Base-by-base conservation (phyloP, 2,888 invertebrate species). In the Timema podura region DNA sequence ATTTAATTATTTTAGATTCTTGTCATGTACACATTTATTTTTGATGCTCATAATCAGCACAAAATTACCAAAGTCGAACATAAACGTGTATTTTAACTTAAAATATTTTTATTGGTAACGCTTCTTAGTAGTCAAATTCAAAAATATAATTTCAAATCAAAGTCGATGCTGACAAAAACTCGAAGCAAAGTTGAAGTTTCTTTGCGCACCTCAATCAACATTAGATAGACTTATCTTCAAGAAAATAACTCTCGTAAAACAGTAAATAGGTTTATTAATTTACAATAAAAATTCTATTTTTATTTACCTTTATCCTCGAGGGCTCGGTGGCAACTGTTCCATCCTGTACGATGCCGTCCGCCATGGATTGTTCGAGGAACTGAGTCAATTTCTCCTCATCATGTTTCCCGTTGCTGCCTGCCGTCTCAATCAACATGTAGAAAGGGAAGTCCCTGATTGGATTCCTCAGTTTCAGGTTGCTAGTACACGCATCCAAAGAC, bases 251-350 rank as follows among this genome's bases (percentile, higher is more conserved):
- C 30, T 30, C 3, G 30, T 30, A 30, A 30, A 30, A 30, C 30
- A 1, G 30, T 30, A 30, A 30, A 30, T 30, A 30, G 30, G 30
- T 30, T 30, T 30, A 30, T 30, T 30, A 30, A 30, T 30, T 30
- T 30, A 30, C 30, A 30, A 30, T 7, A 16, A 64, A 7, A 30
- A 30, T 3, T 30, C 3, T 30, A 30, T 10, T 44, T 11, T 30
- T 10, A 76, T 77, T 78, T 81, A 90, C 92, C 84, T 87, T 87
- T 79, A 94, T 90, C 83, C 92, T 95, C 8, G 88, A 84, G 0
- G 90, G 88, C 74, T 96, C 96, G n/a, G 89, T 89, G 0, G 93
- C 91, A 46, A 94, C 84, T 0, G 92, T 94, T 0, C 97, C 97
- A 82, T 98, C 93, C 10, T 85, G 75, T 9, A 96, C 91, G 30